phyloP scores from a whole-genome alignment of 2,797 vertebrate genomes.

The Tokudaia muenninki region DNA sequence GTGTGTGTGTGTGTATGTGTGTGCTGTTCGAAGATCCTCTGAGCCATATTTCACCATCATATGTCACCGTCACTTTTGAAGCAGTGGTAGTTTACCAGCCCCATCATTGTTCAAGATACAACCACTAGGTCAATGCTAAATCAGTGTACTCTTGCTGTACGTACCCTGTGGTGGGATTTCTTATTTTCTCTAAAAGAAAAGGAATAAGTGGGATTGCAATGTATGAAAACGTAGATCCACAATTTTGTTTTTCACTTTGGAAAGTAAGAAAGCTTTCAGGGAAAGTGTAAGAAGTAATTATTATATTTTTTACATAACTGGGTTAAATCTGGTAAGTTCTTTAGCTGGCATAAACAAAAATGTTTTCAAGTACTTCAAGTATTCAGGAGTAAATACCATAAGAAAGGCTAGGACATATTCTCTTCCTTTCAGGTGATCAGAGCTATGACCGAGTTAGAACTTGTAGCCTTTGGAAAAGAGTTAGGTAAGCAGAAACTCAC shows the following conservation, averaged over 20 bases:
- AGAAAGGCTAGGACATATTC: background rate
- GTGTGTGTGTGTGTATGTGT: no score
- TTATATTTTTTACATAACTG: background rate
- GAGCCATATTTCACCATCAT: background rate
- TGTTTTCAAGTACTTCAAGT: background rate
- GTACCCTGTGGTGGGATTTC: fast-evolving
- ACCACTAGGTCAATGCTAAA: background rate
- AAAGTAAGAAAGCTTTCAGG: background rate
- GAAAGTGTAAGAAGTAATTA: background rate
- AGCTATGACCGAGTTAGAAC: background rate
- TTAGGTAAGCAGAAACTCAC: background rate
- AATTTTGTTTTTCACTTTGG: background rate
- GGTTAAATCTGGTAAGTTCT: background rate
- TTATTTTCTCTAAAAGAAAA: background rate
- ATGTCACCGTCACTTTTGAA: background rate
- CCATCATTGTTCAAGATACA: background rate
- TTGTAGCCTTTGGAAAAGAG: background rate
- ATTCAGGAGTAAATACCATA: background rate
- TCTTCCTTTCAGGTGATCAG: background rate
- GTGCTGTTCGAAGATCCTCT: background rate
- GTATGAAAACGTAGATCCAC: background rate
- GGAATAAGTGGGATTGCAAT: background rate
- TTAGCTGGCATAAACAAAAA: background rate
- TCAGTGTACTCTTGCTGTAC: background rate
- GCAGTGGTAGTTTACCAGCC: fast-evolving